Evolutionary conservation across 2,113 vertebrate species (phyloP).

Genomic region (Otis tarda): DNA sequence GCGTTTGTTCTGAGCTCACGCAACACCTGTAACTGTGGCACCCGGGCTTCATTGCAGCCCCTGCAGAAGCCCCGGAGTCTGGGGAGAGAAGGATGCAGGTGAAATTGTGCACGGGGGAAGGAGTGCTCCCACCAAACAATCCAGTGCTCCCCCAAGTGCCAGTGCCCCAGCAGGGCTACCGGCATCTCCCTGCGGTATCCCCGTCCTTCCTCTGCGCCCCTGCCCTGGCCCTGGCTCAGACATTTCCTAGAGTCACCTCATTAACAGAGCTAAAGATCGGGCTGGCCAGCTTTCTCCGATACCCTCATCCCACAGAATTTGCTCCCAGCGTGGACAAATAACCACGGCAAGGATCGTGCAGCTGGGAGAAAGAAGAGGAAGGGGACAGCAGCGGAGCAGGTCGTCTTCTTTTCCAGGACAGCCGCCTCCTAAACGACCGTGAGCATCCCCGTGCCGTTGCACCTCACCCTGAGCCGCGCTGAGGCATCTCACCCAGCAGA

Average conservation of each 20-base stretch:
- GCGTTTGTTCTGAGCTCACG: background rate
- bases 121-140: background rate
- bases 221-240: background rate
- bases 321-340: background rate
- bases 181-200: no score
- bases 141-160: no score
- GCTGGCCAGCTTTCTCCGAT: background rate
- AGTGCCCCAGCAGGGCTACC: background rate
- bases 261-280: no score
- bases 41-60: background rate
- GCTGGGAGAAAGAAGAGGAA: background rate
- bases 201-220: background rate
- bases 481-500: background rate
- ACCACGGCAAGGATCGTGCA: no score
- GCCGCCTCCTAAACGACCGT: background rate
- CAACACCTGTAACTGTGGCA: fast-evolving
- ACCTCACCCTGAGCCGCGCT: background rate
- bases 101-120: fast-evolving
- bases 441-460: background rate
- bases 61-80: background rate
- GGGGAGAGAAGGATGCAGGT: background rate
- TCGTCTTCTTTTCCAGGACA: background rate
- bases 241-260: no score
- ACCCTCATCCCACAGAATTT: no score
- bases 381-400: background rate